Base-by-base conservation (phyloP, 1,140 invertebrate species). In the Zaprionus lachaisei region DNA sequence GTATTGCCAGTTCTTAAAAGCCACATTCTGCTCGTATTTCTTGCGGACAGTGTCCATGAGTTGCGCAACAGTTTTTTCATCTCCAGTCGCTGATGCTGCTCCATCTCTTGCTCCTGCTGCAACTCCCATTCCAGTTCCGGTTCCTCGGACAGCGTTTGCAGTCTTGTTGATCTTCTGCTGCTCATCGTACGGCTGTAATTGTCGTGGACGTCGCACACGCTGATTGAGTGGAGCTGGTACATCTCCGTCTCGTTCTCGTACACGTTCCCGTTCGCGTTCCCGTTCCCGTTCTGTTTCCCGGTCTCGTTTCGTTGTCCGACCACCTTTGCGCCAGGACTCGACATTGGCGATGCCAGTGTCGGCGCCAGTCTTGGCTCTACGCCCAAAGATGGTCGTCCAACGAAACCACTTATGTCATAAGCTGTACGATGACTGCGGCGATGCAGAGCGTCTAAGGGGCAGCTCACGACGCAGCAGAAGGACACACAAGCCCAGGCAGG, bases 381-480 rank as follows among this genome's bases (percentile, higher is more conserved):
- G 72, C 37, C 83, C 79, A 80, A 92, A 87, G 75, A 92, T 83
- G 75, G 78, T 89, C 78, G 83, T 80, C 72, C 91, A 92, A 79
- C 91, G 79, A 80, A 92, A 85, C 89, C 89, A 92, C 82, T 87
- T 92, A 73, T 87, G 92, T 93, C 92, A 93, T 93, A 93, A 93
- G 34, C 77, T 77, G 61, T 78, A 90, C 60, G 60, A 57, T 15
- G 80, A 55, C 7, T 64, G 73, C 22, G 69, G 65, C 0, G 77
- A 80, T 0, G 64, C 41, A 64, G 57, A 72, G 62, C 78, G 68
- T 72, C 79, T 11, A 7, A 69, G 61, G 0, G 81, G 56, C 6
- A 86, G 62, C 44, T 92, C 80, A 4, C 89, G 82, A 5, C 77
- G 82, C 6, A 93, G 28, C 3, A 93, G 49, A 71, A 93, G 92